These are phyloP conservation scores for Ailuropoda melanoleuca DNA, from an alignment of 2,113 vertebrate genomes.

Conservation along the genomic window DNA sequence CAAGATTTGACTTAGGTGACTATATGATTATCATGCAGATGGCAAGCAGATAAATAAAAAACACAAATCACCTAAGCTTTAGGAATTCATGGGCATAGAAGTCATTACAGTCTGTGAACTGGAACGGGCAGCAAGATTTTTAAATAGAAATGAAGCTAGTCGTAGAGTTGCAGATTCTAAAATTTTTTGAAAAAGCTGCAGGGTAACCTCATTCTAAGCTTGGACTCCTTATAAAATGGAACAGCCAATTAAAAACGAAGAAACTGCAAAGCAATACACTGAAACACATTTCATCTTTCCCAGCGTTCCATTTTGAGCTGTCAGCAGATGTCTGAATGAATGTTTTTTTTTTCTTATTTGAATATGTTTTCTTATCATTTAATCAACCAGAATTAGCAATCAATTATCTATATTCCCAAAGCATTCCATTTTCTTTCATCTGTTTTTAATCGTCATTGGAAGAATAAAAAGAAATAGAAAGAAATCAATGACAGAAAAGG, in stretches of 20 bases:
- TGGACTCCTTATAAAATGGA: not conserved
- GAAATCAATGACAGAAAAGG: not conserved
- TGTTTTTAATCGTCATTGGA: not conserved
- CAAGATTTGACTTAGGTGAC: not conserved
- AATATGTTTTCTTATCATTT: constrained; percentile 23
- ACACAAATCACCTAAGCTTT: not conserved
- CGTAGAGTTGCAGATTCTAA: not conserved
- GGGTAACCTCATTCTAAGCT: not conserved
- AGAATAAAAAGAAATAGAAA: not conserved
- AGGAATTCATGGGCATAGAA: not conserved
- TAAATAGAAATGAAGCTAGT: not conserved
- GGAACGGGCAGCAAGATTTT: not conserved
- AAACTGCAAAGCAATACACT: not conserved
- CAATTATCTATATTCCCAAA: not conserved
- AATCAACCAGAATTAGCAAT: constrained; percentile 20
- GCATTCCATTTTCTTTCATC: not conserved
- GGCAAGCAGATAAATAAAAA: not conserved
- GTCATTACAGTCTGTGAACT: not conserved
- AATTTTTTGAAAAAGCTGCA: not conserved
- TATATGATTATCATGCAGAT: not conserved
- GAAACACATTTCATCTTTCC: not conserved
- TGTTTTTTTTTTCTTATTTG: not conserved
- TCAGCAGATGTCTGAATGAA: not conserved
- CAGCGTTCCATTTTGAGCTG: not conserved
- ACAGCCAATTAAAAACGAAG: not conserved